These are phyloP conservation scores for Microcebus griseorufus DNA, from an alignment of 2,113 vertebrate genomes.

Conservation along the genomic window DNA sequence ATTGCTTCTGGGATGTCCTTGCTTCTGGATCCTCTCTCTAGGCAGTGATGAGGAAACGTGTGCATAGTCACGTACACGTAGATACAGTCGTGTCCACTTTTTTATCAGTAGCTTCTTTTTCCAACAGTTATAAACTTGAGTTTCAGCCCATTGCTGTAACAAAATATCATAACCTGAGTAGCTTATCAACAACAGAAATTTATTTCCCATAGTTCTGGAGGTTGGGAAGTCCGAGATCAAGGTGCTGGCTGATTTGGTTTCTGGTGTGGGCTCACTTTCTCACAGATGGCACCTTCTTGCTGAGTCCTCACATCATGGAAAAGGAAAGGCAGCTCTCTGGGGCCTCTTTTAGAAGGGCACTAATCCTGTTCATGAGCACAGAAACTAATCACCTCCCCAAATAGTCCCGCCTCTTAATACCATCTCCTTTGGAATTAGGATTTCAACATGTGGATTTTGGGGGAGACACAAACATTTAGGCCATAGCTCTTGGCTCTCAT, in stretches of 20 bases:
- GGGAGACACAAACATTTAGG: neutral
- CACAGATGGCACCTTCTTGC: neutral
- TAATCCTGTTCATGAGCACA: neutral
- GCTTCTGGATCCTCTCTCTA: neutral
- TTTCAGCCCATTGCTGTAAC: neutral
- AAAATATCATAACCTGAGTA: neutral
- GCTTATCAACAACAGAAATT: neutral
- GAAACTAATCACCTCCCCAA: neutral
- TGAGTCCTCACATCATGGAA: neutral
- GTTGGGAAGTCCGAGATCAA: neutral
- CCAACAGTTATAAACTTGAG: neutral
- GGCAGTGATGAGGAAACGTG: neutral
- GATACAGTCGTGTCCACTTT: neutral
- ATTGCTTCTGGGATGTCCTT: neutral
- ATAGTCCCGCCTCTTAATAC: neutral
- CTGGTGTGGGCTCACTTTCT: neutral
- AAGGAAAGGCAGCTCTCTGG: neutral
- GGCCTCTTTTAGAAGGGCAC: neutral
- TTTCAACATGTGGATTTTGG: neutral
- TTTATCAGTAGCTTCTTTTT: neutral
- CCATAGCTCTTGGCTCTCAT: neutral
- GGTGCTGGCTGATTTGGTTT: neutral
- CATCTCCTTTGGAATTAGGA: neutral
- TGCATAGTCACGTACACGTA: neutral
- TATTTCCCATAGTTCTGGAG: neutral